Evolutionary conservation across 2,113 vertebrate species (phyloP).

Genomic region (Stictonetta naevosa): DNA sequence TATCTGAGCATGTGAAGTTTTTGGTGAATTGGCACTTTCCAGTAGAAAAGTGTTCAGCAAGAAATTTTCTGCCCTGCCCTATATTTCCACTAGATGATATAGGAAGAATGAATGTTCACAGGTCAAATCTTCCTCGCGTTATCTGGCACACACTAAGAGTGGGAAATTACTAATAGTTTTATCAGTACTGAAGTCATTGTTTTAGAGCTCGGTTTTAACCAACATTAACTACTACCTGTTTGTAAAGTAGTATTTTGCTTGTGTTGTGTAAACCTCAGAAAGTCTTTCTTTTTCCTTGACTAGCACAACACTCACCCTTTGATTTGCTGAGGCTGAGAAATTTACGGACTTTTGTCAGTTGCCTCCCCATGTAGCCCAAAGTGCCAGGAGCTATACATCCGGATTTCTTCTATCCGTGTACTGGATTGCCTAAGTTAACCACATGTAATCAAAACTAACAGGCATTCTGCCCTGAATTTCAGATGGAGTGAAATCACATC

Average conservation of each 20-base stretch:
- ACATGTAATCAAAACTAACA: background rate
- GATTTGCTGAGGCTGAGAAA: background rate
- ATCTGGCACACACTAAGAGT: background rate
- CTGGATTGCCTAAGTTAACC: background rate
- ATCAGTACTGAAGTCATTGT: background rate
- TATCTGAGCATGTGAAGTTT: background rate
- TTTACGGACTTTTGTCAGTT: background rate
- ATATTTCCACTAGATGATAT: background rate
- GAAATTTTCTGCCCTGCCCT: background rate
- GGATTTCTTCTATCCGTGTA: background rate
- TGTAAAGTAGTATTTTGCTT: background rate
- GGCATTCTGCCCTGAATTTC: background rate
- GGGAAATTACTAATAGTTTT: background rate
- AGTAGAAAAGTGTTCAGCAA: background rate
- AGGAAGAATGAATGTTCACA: background rate
- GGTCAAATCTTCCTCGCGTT: background rate
- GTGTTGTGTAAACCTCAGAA: background rate
- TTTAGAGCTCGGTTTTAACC: background rate
- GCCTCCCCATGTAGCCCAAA: background rate
- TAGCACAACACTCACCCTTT: background rate
- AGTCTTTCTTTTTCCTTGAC: background rate
- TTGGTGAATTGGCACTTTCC: background rate
- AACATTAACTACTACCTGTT: too few species aligned
- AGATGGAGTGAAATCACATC: background rate
- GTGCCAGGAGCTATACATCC: background rate